Evolutionary conservation across 2,888 invertebrate genomes (phyloP), one percentile per base, ranked within the genome.

Genomic region (Aphidoletes aphidimyza): DNA sequence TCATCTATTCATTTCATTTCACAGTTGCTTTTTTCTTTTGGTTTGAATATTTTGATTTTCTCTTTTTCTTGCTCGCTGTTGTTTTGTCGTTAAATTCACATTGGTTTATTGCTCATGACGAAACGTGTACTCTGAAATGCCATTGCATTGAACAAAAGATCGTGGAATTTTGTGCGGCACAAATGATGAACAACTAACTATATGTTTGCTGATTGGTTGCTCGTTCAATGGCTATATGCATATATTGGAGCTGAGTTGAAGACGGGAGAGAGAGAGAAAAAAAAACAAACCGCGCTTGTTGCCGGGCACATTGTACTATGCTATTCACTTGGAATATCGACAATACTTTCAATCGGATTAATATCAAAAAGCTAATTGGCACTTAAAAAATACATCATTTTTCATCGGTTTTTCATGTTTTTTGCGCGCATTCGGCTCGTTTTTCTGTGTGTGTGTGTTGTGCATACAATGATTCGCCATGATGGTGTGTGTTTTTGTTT

Each of bases 291-390:
- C n/a, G n/a, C n/a, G n/a, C n/a, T n/a, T n/a, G n/a, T n/a, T n/a
- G n/a, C n/a, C n/a, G n/a, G n/a, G n/a, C n/a, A n/a, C n/a, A n/a
- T n/a, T n/a, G n/a, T n/a, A n/a, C n/a, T n/a, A n/a, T n/a, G n/a
- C n/a, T n/a, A n/a, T n/a, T n/a, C n/a, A n/a, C n/a, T n/a, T n/a
- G n/a, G n/a, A n/a, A n/a, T n/a, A 81, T 81, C 81, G 81, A 81
- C 81, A 81, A 81, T 81, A 81, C 37, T 81, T 81, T 37, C 81
- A 37, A 81, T 81, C 81, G 81, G 81, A 81, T 81, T 81, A 81
- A 81, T 37, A 37, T 81, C 81, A 36, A 37, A 81, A 81, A 37
- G 37, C 81, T 81, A 81, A 81, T 81, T 81, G 81, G 81, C 37
- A 81, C 81, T 81, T 36, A 81, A 81, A 81, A 81, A 37, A 37